Conservation (phyloP, 2,888 invertebrate species). For the Thera britannica region DNA sequence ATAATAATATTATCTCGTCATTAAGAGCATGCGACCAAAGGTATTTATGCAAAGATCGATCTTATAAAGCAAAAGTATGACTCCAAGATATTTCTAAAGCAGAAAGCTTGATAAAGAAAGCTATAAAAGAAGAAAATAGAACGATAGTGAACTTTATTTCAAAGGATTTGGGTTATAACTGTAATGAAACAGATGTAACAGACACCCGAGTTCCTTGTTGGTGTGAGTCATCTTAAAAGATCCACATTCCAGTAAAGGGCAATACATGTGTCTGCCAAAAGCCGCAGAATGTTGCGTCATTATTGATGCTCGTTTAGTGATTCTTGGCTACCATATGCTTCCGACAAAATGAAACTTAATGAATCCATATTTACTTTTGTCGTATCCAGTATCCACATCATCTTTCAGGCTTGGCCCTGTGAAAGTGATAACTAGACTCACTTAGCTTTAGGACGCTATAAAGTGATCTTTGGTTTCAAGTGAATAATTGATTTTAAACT, state of each 20-base stretch:
- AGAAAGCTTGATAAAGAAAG: neutral
- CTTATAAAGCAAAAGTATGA: too few species aligned
- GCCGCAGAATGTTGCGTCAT: constrained; percentile 29
- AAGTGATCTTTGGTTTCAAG: too few species aligned
- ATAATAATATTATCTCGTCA: neutral
- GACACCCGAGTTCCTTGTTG: constrained; percentile 19
- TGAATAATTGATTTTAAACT: too few species aligned
- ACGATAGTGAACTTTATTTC: constrained; percentile 1
- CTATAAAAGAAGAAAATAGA: neutral
- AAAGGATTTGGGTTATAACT: constrained; percentile 3
- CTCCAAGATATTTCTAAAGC: too few species aligned
- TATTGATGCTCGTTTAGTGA: constrained; percentile 41
- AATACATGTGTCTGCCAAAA: constrained; percentile 27
- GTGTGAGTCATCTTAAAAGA: constrained; percentile 29
- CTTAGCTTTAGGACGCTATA: too few species aligned
- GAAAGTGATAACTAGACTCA: too few species aligned
- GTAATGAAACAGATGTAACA: neutral
- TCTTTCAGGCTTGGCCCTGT: too few species aligned
- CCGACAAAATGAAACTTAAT: constrained; percentile 6
- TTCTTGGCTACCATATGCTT: constrained; percentile 44
- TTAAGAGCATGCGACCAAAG: neutral
- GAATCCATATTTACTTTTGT: neutral
- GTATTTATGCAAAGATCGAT: neutral
- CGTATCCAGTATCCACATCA: too few species aligned
- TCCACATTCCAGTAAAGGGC: constrained; percentile 25